Evolutionary conservation across 2,113 vertebrate species (phyloP).

Genomic region (Catharus minimus): DNA sequence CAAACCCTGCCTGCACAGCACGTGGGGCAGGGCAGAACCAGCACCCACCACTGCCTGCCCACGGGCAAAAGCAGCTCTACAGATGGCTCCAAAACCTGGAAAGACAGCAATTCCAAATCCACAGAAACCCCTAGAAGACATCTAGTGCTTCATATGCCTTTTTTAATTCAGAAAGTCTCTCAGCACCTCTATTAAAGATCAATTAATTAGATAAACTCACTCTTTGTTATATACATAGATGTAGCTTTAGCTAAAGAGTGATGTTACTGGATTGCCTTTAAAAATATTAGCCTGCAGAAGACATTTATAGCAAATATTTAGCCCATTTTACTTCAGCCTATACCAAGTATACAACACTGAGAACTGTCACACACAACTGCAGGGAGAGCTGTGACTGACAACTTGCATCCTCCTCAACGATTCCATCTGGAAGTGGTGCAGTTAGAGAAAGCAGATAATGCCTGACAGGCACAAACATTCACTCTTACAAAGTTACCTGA

Average conservation of each 20-base stretch:
- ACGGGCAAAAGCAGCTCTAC: not conserved
- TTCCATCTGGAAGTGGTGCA: not conserved
- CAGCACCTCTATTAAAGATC: not conserved
- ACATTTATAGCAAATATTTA: not conserved
- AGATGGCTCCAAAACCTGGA: not conserved
- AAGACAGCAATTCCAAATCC: not conserved
- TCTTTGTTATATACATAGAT: not conserved
- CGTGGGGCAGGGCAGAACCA: not conserved
- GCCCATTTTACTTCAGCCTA: not conserved
- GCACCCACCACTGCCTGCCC: not conserved
- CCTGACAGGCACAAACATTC: not conserved
- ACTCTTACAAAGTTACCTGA: not conserved
- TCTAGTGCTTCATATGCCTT: rapidly evolving
- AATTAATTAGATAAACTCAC: not conserved
- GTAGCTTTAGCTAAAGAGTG: not conserved
- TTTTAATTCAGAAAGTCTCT: not conserved
- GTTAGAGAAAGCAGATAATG: not conserved
- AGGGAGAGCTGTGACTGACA: not conserved
- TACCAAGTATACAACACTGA: not conserved
- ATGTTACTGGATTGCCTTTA: not conserved
- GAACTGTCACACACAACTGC: not conserved
- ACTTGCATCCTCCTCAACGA: not conserved
- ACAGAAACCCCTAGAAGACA: not conserved
- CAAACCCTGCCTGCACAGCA: not conserved
- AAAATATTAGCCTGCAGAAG: not conserved